Percentiles rank a stretch among this genome's conserved stretches.
These are phyloP conservation scores for Fundulus diaphanus DNA, from an alignment of 2,797 vertebrate species.

Conservation along the genomic window DNA sequence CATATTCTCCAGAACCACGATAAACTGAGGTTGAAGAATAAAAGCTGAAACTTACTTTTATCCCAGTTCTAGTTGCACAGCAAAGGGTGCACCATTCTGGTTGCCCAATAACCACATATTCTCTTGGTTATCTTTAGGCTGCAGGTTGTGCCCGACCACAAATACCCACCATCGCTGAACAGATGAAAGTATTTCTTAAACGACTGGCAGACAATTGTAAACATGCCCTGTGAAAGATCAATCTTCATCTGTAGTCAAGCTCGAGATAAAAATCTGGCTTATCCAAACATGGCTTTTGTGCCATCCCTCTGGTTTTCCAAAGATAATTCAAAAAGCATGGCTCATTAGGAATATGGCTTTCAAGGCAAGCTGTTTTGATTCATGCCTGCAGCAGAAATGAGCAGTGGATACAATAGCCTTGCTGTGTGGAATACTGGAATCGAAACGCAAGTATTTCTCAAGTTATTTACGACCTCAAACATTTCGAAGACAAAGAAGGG, in stretches of 20 bases:
- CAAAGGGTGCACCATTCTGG: conserved; percentile 1
- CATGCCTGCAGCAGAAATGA: conserved; percentile 52
- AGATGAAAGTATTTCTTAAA: conserved; percentile 24
- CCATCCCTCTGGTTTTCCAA: conserved; percentile 64
- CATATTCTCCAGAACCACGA: background rate
- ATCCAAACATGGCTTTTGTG: conserved; percentile 67
- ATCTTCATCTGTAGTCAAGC: conserved; percentile 45
- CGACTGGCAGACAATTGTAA: conserved; percentile 42
- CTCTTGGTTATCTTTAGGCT: conserved; percentile 22
- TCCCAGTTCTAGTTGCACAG: conserved; percentile 18
- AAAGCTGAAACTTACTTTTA: background rate
- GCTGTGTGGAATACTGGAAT: conserved; percentile 59
- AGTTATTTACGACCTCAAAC: conserved; percentile 75
- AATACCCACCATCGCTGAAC: conserved; percentile 38
- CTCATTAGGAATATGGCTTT: conserved; percentile 69
- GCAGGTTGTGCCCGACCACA: conserved; percentile 15
- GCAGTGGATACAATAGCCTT: conserved; percentile 59
- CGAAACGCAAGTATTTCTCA: conserved; percentile 54
- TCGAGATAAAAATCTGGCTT: conserved; percentile 62
- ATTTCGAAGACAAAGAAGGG: conserved; percentile 54
- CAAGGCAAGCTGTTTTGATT: conserved; percentile 61
- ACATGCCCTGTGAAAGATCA: conserved; percentile 39
- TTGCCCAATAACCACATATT: conserved; percentile 7
- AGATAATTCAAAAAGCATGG: conserved; percentile 76
- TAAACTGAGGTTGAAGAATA: conserved; percentile 3